phyloP scores from a whole-genome alignment of 2,888 invertebrate species.

The Thalpophila matura region DNA sequence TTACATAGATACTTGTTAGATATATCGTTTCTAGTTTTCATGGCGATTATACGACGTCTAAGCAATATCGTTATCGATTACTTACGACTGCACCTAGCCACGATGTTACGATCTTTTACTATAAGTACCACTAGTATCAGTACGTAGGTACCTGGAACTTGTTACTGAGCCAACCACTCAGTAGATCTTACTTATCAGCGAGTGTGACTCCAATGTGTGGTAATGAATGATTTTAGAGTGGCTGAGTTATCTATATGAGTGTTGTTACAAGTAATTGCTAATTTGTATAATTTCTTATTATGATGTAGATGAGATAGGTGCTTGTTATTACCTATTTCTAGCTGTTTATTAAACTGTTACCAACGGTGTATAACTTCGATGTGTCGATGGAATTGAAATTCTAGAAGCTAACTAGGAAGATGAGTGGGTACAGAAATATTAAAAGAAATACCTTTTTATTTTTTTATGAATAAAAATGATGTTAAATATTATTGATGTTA shows the following conservation, averaged over 20 bases:
- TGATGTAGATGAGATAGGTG: constrained; percentile 54
- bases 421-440: too few species aligned
- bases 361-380: constrained; percentile 12
- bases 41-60: constrained; percentile 57
- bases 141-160: constrained; percentile 25
- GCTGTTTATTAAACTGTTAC: constrained; percentile 34
- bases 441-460: too few species aligned
- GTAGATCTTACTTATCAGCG: constrained; percentile 58
- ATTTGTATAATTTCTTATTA: constrained; percentile 55
- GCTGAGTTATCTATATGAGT: constrained; percentile 52
- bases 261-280: constrained; percentile 47
- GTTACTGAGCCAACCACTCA: constrained; percentile 32
- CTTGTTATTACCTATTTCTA: constrained; percentile 45
- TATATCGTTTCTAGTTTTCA: constrained; percentile 54
- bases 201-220: constrained; percentile 46
- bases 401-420: not conserved
- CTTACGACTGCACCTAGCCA: constrained; percentile 53
- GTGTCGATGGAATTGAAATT: not conserved
- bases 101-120: constrained; percentile 46
- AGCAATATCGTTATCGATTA: constrained; percentile 63
- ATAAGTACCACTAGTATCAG: not conserved
- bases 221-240: constrained; percentile 56
- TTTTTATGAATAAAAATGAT: too few species aligned
- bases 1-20: constrained; percentile 50
- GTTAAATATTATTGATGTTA: too few species aligned